Conservation (phyloP, 2,113 vertebrate genomes). For the Rhegmatorhina hoffmannsi region DNA sequence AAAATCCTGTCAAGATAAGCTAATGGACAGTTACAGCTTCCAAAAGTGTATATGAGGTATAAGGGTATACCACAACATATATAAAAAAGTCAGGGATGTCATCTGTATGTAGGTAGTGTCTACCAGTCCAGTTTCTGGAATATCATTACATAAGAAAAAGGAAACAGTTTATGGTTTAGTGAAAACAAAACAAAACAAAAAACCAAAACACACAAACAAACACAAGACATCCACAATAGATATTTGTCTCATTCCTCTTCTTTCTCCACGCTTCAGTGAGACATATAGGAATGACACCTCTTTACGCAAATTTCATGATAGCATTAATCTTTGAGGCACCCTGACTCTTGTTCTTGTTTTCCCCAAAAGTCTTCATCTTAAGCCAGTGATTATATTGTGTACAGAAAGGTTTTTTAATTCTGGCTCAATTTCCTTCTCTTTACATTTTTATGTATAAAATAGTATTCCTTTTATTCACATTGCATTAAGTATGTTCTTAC, state of each 20-base stretch:
- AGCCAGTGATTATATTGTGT: neutral
- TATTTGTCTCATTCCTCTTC: neutral
- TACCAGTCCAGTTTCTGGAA: neutral
- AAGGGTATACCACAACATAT: neutral
- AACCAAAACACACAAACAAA: neutral
- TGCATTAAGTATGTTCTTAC: neutral
- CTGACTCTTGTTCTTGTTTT: neutral
- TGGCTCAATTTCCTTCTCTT: neutral
- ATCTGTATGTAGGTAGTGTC: neutral
- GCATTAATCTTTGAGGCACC: neutral
- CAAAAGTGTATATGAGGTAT: neutral
- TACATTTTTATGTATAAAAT: neutral
- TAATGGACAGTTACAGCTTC: neutral
- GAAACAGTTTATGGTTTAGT: neutral
- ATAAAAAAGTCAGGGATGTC: neutral
- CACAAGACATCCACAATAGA: neutral
- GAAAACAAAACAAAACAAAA: neutral
- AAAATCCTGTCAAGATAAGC: neutral
- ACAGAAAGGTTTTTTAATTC: fast-evolving
- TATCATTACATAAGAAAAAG: neutral
- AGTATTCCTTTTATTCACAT: neutral
- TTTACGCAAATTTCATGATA: neutral
- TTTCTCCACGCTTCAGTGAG: neutral
- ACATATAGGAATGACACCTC: neutral
- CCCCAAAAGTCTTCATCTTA: neutral